These are phyloP conservation scores for Reticulitermes lucifugus DNA, from an alignment of 2,888 invertebrate genomes.

Conservation along the genomic window DNA sequence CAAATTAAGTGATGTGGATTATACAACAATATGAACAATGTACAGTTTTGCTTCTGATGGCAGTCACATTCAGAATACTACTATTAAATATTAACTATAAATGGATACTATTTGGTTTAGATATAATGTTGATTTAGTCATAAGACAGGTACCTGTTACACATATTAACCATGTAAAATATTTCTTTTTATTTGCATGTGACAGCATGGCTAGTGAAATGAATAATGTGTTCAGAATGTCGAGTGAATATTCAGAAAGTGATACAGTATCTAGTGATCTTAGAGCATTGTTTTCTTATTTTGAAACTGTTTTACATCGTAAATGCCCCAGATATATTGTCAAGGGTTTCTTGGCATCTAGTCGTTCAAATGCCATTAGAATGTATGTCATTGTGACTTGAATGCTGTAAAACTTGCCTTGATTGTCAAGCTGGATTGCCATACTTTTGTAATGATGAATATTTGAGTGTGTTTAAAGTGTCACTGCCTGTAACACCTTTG, in stretches of 20 bases:
- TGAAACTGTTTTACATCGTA: not conserved
- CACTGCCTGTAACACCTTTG: too few species aligned
- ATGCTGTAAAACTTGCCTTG: not conserved
- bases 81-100: not conserved
- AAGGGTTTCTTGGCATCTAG: conserved; percentile 9
- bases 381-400: not conserved
- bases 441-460: too few species aligned
- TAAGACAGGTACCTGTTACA: not conserved
- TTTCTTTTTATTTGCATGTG: not conserved
- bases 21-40: not conserved
- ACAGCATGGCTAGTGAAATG: conserved; percentile 2
- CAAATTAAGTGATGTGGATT: not conserved
- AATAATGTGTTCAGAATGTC: not conserved
- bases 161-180: not conserved
- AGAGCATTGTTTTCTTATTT: not conserved
- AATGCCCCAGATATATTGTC: not conserved
- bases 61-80: not conserved
- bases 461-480: too few species aligned
- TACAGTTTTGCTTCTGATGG: not conserved
- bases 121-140: not conserved
- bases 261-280: not conserved
- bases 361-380: conserved; percentile 1
- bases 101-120: not conserved
- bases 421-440: too few species aligned
- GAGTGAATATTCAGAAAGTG: not conserved